These are phyloP conservation scores for Guaruba guarouba DNA, from an alignment of 2,113 vertebrate genomes.

Conservation along the genomic window DNA sequence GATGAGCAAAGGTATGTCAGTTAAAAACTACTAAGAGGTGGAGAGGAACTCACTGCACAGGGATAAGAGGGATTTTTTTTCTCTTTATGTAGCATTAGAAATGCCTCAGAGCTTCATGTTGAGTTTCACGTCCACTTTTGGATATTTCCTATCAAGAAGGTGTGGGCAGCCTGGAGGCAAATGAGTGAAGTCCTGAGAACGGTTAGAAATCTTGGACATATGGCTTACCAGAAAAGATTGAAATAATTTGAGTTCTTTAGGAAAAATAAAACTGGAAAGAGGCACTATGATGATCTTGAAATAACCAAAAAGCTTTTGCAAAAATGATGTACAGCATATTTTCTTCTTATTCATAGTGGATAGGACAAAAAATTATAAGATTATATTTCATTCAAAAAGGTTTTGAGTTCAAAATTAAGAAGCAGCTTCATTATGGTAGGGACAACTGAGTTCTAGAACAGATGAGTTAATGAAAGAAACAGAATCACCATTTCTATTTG, in stretches of 20 bases:
- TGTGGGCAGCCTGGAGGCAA: neutral
- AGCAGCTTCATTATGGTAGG: neutral
- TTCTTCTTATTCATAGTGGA: neutral
- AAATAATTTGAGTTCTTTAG: neutral
- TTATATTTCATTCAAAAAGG: neutral
- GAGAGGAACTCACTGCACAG: neutral
- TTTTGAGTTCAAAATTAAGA: neutral
- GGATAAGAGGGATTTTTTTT: neutral
- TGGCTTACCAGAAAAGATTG: neutral
- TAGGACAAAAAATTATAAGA: neutral
- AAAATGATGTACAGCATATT: neutral
- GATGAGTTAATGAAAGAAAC: neutral
- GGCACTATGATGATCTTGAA: neutral
- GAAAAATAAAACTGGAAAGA: neutral
- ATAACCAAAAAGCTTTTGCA: neutral
- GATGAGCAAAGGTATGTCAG: neutral
- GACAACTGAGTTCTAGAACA: neutral
- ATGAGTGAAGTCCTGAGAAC: neutral
- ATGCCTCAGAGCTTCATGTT: neutral
- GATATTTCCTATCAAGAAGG: neutral
- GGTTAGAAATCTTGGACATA: neutral
- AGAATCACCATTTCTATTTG: neutral
- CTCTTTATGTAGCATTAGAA: neutral
- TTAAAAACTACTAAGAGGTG: neutral
- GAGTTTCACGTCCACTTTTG: neutral